Base-by-base conservation (phyloP, 1,140 invertebrate species). In the Trachymyrmex cornetzi region DNA sequence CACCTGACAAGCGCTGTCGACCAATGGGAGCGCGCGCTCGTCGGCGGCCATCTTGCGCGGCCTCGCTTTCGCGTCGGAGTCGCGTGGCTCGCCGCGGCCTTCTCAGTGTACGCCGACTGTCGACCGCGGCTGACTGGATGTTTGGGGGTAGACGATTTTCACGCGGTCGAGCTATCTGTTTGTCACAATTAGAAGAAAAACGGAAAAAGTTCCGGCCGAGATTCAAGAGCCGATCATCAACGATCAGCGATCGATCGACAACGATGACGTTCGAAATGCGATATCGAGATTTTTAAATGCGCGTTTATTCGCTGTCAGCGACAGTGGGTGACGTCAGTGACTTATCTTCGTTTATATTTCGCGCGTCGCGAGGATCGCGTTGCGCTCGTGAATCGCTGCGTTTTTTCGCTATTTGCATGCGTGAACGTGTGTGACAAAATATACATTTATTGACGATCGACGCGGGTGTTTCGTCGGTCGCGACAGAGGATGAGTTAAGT, bases 31-130 rank as follows among this genome's bases (percentile, higher is more conserved):
- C 50, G 82, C 57, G 81, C 77, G 80, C 27, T 55, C 22, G 72
- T 69, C 81, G 80, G 69, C 72, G 89, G 93, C 94, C 94, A 94
- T 94, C 91, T 94, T 94, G 94, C 93, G 92, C 94, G 93, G 91
- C 86, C 85, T 84, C 61, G 86, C 93, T 93, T 93, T 94, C 90
- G 92, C 92, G 90, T 92, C 77, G 88, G 88, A 94, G 94, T 93
- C 93, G 94, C 93, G 94, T 94, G 94, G 93, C 91, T 79, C 24
- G 71, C 48, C 77, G 87, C 67, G 77, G 85, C 53, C 53, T 61
- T 84, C 77, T 91, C 93, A 93, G 94, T 94, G 81, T 90, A 89
- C 93, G 90, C 89, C 89, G 93, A 93, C 93, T 91, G 91, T 88
- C 92, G 93, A 92, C 89, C 89, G 93, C 86, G 92, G 91, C 77